Evolutionary conservation across 2,113 vertebrate genomes (phyloP).

Genomic region (Thinocorus orbignyianus): DNA sequence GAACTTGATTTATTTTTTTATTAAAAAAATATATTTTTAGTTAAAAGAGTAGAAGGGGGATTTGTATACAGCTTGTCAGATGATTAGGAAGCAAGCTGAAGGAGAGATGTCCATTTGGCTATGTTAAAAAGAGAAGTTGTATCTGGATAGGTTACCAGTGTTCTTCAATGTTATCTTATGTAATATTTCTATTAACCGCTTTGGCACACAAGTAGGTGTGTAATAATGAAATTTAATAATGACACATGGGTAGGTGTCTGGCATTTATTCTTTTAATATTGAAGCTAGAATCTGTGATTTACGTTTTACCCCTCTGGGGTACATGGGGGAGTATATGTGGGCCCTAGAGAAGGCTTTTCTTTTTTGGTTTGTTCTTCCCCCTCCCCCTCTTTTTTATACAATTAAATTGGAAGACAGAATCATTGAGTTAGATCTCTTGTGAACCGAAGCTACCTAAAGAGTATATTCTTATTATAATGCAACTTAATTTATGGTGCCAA

Average conservation of each 20-base stretch:
- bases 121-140: background rate
- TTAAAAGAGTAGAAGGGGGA: background rate
- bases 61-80: background rate
- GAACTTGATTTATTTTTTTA: background rate
- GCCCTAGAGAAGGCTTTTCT: background rate
- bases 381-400: background rate
- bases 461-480: background rate
- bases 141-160: background rate
- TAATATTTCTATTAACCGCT: background rate
- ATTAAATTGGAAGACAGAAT: background rate
- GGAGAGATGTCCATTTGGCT: background rate
- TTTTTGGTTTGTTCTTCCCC: background rate
- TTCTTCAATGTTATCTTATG: background rate
- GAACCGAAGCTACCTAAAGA: background rate
- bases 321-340: background rate
- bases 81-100: background rate
- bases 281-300: background rate
- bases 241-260: background rate
- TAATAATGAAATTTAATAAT: background rate
- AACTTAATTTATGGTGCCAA: background rate
- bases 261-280: constrained; percentile 5
- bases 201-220: background rate
- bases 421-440: background rate
- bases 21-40: background rate
- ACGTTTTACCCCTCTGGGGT: background rate